These are phyloP conservation scores for Campoletis raptor DNA, from an alignment of 2,888 invertebrate genomes.

Conservation along the genomic window DNA sequence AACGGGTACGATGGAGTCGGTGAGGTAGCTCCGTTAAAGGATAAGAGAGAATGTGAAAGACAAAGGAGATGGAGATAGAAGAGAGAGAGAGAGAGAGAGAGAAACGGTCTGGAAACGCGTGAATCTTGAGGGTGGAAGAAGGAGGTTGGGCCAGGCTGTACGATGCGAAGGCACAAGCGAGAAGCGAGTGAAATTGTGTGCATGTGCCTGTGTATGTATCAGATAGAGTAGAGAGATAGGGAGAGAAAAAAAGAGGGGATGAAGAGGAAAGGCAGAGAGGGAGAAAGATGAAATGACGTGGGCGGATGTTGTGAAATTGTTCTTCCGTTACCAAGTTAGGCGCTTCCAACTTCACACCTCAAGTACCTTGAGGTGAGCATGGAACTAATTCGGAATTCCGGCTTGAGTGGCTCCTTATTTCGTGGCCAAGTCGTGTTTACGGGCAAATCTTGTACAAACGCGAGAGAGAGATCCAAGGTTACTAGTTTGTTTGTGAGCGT, in stretches of 20 bases:
- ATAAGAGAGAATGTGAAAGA: slow-evolving; percentile 50
- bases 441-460: slow-evolving; percentile 73
- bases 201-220: slow-evolving; percentile 16
- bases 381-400: slow-evolving; percentile 80
- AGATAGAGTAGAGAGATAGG: slow-evolving; percentile 18
- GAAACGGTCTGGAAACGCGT: slow-evolving; percentile 45
- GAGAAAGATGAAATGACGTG: slow-evolving; percentile 72
- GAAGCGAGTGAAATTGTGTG: slow-evolving; percentile 52
- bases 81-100: slow-evolving; percentile 66
- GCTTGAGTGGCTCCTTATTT: slow-evolving; percentile 80
- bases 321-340: slow-evolving; percentile 80
- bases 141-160: slow-evolving; percentile 43
- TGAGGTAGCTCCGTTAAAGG: slow-evolving; percentile 30
- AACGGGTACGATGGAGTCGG: slow-evolving; percentile 64
- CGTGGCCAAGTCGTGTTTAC: slow-evolving; percentile 76
- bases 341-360: slow-evolving; percentile 81
- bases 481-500: slow-evolving; percentile 35
- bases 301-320: slow-evolving; percentile 81
- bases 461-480: slow-evolving; percentile 54
- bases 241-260: slow-evolving; percentile 52
- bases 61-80: slow-evolving; percentile 57
- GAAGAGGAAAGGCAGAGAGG: slow-evolving; percentile 22
- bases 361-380: slow-evolving; percentile 79
- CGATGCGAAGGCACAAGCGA: slow-evolving; percentile 47
- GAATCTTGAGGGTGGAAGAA: slow-evolving; percentile 62